Evolutionary conservation across 2,888 invertebrate species (phyloP).

Genomic region (Mythimna impura): DNA sequence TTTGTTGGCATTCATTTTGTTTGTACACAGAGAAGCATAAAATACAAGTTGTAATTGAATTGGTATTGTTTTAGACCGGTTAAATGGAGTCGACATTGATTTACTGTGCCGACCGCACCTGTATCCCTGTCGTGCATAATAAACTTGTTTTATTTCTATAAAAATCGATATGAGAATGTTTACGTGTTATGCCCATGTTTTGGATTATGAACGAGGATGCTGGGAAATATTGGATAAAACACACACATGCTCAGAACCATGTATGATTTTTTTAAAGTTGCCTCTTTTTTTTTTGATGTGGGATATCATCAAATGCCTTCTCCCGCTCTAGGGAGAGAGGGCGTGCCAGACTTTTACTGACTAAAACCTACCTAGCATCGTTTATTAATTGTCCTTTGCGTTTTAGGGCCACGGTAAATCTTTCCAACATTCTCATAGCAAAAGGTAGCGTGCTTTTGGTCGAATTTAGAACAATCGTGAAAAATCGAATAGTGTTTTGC

Average conservation of each 20-base stretch:
- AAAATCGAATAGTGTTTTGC: background rate
- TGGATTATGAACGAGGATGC: constrained; percentile 16
- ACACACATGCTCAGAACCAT: constrained; percentile 2
- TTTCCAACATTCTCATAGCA: no score
- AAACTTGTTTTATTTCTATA: constrained; percentile 58
- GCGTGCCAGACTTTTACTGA: no score
- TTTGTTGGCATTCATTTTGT: constrained; percentile 45
- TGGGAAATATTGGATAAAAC: constrained; percentile 13
- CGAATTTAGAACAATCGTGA: background rate
- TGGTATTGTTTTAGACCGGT: constrained; percentile 65
- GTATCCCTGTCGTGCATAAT: constrained; percentile 64
- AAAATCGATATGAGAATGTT: constrained; percentile 45
- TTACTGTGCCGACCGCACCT: constrained; percentile 69
- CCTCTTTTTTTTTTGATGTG: no score
- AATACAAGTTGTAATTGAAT: constrained; percentile 63
- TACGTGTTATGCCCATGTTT: constrained; percentile 31
- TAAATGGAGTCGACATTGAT: constrained; percentile 68
- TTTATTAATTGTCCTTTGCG: no score
- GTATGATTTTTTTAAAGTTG: constrained; percentile 1
- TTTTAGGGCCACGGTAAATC: no score
- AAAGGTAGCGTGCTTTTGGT: background rate
- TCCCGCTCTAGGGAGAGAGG: no score
- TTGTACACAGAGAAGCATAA: constrained; percentile 46
- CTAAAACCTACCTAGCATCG: no score
- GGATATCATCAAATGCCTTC: no score